A percentile compares a stretch with the other conserved stretches of the same genome.
These are phyloP conservation scores for Glyphotaelius pellucidus DNA, from an alignment of 2,888 invertebrate species.

Conservation along the genomic window DNA sequence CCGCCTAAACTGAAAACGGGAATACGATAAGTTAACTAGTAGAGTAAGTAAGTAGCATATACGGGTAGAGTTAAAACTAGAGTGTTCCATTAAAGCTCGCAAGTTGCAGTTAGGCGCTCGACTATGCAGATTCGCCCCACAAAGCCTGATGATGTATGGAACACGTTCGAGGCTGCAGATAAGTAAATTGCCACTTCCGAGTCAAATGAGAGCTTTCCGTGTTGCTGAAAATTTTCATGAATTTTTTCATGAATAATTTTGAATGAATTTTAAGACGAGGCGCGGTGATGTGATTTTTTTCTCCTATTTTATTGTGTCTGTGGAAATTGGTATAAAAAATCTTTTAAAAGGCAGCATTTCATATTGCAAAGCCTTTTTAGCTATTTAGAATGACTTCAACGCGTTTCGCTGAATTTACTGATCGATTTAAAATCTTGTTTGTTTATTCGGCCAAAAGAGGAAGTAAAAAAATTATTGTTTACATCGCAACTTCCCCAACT, in stretches of 20 bases:
- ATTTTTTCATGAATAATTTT: neutral
- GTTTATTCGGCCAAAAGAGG: too few species aligned
- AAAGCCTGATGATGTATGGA: neutral
- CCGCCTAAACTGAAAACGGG: neutral
- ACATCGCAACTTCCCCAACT: too few species aligned
- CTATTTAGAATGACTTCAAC: neutral
- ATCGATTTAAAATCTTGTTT: too few species aligned
- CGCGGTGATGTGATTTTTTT: too few species aligned
- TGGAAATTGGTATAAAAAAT: neutral
- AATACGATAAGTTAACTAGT: too few species aligned
- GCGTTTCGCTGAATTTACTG: too few species aligned
- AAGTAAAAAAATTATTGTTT: too few species aligned
- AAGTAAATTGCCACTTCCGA: neutral
- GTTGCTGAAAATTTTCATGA: neutral
- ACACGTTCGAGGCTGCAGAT: neutral
- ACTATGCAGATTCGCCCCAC: constrained; percentile 2
- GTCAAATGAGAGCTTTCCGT: neutral
- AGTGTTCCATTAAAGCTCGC: neutral
- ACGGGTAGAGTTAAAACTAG: neutral
- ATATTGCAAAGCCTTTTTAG: neutral
- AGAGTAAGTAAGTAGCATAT: neutral
- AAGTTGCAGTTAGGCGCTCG: neutral
- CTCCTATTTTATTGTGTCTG: neutral
- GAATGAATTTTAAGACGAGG: neutral
- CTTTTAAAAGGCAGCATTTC: neutral